Evolutionary conservation across 2,888 invertebrate genomes (phyloP), one percentile per base, ranked within the genome.

Genomic region (Germaria angustata): DNA sequence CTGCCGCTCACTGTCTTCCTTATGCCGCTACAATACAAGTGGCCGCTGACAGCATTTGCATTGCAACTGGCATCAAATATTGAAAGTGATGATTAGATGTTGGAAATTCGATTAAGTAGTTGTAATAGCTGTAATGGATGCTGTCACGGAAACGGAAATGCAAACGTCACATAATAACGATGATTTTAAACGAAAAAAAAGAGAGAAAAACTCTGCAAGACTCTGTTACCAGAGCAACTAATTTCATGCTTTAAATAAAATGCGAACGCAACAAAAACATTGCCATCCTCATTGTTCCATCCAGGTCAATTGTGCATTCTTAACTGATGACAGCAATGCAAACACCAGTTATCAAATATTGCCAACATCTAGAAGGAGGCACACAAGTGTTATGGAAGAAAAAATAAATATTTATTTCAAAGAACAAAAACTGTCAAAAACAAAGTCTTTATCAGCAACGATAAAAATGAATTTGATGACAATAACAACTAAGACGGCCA

Each of bases 91-190:
- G 86, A 87, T 86, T 89, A 87, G 85, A 86, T 88, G 87, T 80
- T 89, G 84, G 87, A 89, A 87, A 87, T 86, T 84, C 87, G 86
- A 86, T 87, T 88, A 86, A 87, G 81, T 81, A 81, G 78, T 72
- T 80, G 79, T 73, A 76, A 75, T 77, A 55, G 79, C 61, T 68
- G 80, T 77, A 75, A 77, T 81, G 68, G 66, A 71, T 81, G 78
- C 75, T 81, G 72, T 80, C 61, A 81, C 72, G 84, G 82, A 81
- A 84, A 84, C 66, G 83, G 79, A 83, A 82, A 76, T 81, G 77
- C 65, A 82, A 84, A 80, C 24, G 80, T 71, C 80, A 78, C 76
- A 83, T 65, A 51, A 53, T 55, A 80, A 53, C 36, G 75, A 61
- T 24, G 41, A 41, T 49, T 73, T 71, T 59, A 53, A 73, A 71